Base-by-base conservation (phyloP, 2,113 vertebrate genomes). In the Hippopotamus amphibius region DNA sequence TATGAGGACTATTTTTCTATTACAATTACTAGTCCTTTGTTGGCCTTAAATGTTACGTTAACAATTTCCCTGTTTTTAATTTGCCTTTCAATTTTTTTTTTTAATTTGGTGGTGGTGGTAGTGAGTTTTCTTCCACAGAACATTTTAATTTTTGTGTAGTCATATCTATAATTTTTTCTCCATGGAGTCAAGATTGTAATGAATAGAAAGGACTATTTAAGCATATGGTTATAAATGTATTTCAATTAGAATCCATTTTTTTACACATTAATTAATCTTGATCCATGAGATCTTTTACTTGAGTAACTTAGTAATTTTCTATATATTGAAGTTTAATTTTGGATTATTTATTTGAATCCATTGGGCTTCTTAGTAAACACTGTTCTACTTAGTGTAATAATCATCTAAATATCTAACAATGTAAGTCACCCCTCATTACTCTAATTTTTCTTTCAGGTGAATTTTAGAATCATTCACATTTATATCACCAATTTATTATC, bases 381-480 rank as follows among this genome's bases (percentile, higher is more conserved):
- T 7, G 6, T 53, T 65, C 48, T 41, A 76, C 4, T 59, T 82
- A 71, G 1, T 21, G 17, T 65, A 80, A 69, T 17, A 50, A 17
- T 65, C 65, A 21, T 93, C 33, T 63, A 90, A 77, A 63, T 46
- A 90, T 24, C 22, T 12, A 89, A 61, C 2, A 57, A 77, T 14
- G 65, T 59, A 59, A 82, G 8, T 30, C 8, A 84, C 0, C 5
- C 21, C 8, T 63, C 37, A 57, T 80, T 90, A 61, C 21, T 61
- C 19, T 86, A 61, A 41, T 63, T 93, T 92, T 86, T 82, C 48
- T 59, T 87, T n/a, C 8, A 81, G 15, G 68, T 83, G 8, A 65
- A 86, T 93, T 72, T 88, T 90, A 87, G n/a, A 95, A 76, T 87
- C 19, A 77, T 63, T 86, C 80, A 81, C n/a, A 81, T 46, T 76